A percentile compares a stretch with the other conserved stretches of the same genome.
Evolutionary conservation across 2,797 vertebrate genomes (phyloP).

Genomic region (Helarctos malayanus): DNA sequence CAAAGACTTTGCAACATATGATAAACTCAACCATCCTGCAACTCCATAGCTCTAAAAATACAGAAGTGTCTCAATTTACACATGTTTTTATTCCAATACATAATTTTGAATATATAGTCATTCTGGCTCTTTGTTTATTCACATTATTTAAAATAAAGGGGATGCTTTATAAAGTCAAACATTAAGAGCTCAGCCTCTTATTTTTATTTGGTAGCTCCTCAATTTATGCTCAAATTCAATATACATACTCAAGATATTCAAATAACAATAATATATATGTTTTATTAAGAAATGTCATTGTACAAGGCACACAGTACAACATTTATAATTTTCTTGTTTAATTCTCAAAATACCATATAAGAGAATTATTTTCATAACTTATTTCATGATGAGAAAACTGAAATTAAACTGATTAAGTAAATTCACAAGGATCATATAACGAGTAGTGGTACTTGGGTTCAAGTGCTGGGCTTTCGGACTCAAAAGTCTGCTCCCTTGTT

Average conservation of each 20-base stretch:
- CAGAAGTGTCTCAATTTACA: not conserved
- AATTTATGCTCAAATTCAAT: not conserved
- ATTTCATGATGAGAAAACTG: not conserved
- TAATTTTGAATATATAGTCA: slow-evolving; percentile 16
- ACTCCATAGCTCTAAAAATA: slow-evolving; percentile 19
- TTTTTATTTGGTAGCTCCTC: not conserved
- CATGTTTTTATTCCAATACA: not conserved
- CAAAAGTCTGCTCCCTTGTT: not conserved
- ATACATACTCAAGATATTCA: not conserved
- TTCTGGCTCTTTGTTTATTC: not conserved
- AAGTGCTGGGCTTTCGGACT: slow-evolving; percentile 30
- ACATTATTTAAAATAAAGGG: slow-evolving; percentile 13
- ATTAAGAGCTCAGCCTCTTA: not conserved
- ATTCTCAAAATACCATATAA: not conserved
- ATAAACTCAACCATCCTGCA: not conserved
- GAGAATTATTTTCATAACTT: not conserved
- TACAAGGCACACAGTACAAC: not conserved
- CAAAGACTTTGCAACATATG: not conserved
- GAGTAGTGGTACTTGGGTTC: not conserved
- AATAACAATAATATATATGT: not conserved
- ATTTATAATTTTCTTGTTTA: slow-evolving; percentile 39
- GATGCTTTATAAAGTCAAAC: not conserved
- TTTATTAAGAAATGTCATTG: slow-evolving; percentile 17
- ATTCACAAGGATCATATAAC: not conserved
- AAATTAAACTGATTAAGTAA: slow-evolving; percentile 4